These are phyloP conservation scores for Cenopis cana DNA, from an alignment of 2,888 invertebrate species.

Conservation along the genomic window DNA sequence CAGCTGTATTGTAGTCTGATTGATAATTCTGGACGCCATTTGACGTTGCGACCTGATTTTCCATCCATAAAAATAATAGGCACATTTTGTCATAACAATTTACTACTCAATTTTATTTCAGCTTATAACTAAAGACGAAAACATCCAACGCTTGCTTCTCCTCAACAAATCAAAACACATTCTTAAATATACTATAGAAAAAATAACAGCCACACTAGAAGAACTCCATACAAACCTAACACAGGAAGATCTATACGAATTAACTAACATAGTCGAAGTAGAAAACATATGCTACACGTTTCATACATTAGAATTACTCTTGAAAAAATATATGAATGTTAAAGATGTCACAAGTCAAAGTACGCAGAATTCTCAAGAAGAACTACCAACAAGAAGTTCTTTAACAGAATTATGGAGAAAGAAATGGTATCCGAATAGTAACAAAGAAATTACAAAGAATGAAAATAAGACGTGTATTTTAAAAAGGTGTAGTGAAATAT, in stretches of 20 bases:
- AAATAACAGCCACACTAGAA: conserved; percentile 62
- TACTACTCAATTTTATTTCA: conserved; percentile 56
- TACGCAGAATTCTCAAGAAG: conserved; percentile 56
- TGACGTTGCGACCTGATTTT: not conserved
- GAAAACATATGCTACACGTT: conserved; percentile 71
- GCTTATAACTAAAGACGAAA: conserved; percentile 68
- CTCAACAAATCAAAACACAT: conserved; percentile 69
- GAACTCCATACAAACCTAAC: conserved; percentile 53
- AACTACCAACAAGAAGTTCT: conserved; percentile 60
- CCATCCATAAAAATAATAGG: not conserved
- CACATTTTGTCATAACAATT: not conserved
- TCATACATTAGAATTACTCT: conserved; percentile 63
- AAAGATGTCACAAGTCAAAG: conserved; percentile 51
- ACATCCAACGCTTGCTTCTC: conserved; percentile 61
- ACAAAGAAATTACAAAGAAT: conserved; percentile 48
- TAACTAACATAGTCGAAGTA: conserved; percentile 54
- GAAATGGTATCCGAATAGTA: conserved; percentile 68
- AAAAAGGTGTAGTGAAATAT: conserved; percentile 59
- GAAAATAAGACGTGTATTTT: conserved; percentile 56
- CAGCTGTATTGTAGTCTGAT: not conserved
- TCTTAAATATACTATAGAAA: conserved; percentile 66
- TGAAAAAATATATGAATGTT: conserved; percentile 58
- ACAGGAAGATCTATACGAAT: conserved; percentile 57
- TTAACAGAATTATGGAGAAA: conserved; percentile 72
- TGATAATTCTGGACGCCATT: not conserved